phyloP scores from a whole-genome alignment of 2,797 vertebrate species.

The Corythornis leucogaster region DNA sequence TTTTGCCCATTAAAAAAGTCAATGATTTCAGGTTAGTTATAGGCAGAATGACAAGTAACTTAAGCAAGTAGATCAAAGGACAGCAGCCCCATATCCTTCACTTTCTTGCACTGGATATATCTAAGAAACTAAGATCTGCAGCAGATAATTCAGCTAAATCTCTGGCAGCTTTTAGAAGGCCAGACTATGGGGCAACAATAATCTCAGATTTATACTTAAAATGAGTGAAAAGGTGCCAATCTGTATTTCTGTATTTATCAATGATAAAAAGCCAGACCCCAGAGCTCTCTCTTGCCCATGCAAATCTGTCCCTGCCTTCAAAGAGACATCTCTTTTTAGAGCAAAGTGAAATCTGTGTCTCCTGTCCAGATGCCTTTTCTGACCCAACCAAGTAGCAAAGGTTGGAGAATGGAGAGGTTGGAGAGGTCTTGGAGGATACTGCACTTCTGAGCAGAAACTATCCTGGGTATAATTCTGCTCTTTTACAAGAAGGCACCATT shows the following conservation, averaged over 20 bases:
- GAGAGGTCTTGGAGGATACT: background rate
- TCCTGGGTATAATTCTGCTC: background rate
- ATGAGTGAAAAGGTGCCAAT: background rate
- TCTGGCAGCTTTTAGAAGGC: background rate
- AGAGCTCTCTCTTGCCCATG: background rate
- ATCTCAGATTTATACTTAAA: background rate
- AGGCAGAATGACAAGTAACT: background rate
- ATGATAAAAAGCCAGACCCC: background rate
- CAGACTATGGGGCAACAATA: background rate
- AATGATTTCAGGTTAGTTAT: background rate
- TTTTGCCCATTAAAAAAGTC: background rate
- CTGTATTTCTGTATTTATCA: background rate
- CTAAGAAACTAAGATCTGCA: background rate
- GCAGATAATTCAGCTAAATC: background rate
- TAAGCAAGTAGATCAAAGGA: background rate
- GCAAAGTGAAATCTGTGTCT: background rate
- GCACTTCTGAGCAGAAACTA: background rate
- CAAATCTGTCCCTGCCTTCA: background rate
- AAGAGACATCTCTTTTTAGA: fast-evolving
- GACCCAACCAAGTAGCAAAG: background rate
- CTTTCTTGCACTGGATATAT: background rate
- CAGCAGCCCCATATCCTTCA: background rate
- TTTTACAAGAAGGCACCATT: background rate
- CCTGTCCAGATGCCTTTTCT: background rate
- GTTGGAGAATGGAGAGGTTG: too few relatives aligned